Evolutionary conservation across 2,888 invertebrate species (phyloP), one percentile per base, ranked within the genome.

Genomic region (Germaria angustata): DNA sequence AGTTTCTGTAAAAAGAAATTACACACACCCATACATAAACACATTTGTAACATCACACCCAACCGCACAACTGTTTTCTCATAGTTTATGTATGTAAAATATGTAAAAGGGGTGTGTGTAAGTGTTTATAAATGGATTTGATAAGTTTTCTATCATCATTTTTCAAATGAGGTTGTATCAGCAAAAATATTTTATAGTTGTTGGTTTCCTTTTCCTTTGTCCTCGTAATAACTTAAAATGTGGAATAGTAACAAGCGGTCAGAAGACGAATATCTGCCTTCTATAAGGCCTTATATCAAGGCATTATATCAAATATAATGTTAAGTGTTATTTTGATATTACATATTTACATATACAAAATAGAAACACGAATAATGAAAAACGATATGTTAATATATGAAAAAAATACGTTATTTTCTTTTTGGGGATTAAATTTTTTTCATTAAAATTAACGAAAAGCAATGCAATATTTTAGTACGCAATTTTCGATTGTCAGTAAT

Each of bases 121-220:
- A 6, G 46, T 15, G 15, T 24, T 28, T 34, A 13, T 7, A 65
- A 55, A 75, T 73, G 34, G 34, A 49, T 49, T 39, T 61, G 24
- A 39, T 34, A 63, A 73, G n/a, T 59, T 76, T 76, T 68, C 49
- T 41, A 41, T 57, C 6, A 15, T 20, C 32, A 41, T 57, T 57
- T 61, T 75, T 51, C 3, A 39, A 59, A 66, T 41, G 28, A 41
- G 39, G 4, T 65, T 69, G 51, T 20, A 34, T 77, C 68, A 77
- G 77, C 68, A 77, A 32, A 75, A 63, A 55, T 32, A 49, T 66
- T 49, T 55, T 13, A 6, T 34, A 34, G 44, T 55, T 51, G 20
- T 57, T 32, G 39, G 22, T 44, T 28, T 28, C 1, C 11, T 51
- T 32, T 51, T 55, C 36, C 8, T 41, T 24, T 34, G 7, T 28